A percentile compares a stretch with the other conserved stretches of the same genome.
These are phyloP conservation scores for Corythornis leucogaster DNA, from an alignment of 2,797 vertebrate species.

Conservation along the genomic window DNA sequence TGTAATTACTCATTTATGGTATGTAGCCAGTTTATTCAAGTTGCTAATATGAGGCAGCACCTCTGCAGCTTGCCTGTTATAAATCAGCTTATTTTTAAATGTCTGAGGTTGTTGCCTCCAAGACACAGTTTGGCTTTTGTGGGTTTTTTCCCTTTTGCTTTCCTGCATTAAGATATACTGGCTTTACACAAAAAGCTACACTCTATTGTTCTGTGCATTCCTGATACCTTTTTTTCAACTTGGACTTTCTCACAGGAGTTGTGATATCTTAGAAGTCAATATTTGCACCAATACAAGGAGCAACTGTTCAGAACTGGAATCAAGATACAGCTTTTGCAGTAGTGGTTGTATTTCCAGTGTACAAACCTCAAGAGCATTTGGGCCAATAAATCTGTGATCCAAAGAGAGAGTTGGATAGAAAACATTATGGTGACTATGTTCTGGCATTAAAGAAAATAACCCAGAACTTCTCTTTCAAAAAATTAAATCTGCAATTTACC, in stretches of 20 bases:
- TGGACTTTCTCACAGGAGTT: neutral
- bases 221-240: neutral
- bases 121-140: neutral
- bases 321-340: neutral
- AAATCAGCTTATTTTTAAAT: neutral
- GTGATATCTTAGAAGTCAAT: neutral
- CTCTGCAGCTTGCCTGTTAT: neutral
- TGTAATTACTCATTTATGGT: neutral
- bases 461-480: neutral
- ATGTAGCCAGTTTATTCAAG: neutral
- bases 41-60: neutral
- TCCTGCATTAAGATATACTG: neutral
- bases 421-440: neutral
- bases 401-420: slow-evolving; percentile 1
- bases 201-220: neutral
- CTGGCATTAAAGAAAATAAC: slow-evolving; percentile 6
- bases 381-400: neutral
- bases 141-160: neutral
- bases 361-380: neutral
- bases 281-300: neutral
- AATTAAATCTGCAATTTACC: neutral
- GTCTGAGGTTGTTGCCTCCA: neutral
- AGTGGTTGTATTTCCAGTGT: neutral
- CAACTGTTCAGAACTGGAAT: neutral
- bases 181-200: neutral